Base-by-base conservation (phyloP, 2,113 vertebrate genomes). In the Syngnathoides biaculeatus region DNA sequence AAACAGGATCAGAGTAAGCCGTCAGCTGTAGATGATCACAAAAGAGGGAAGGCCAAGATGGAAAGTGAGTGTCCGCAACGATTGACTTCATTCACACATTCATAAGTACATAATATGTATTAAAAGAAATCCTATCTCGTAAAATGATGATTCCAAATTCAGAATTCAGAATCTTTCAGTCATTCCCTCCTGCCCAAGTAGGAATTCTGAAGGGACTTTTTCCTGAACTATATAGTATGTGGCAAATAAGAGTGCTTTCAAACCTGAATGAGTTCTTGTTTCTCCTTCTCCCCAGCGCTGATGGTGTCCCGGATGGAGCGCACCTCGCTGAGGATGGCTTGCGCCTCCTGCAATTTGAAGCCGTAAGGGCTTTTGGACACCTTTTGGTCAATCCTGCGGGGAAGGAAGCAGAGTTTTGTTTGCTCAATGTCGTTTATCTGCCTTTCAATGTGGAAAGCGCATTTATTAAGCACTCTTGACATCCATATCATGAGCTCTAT, bases 261-360 rank as follows among this genome's bases (percentile, higher is more conserved):
- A 90, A 98, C 97, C 96, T 95, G 95, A 86, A 99, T 95, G 65
- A 99, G 95, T 47, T 96, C 95, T 85, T 94, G 94, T 64, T 98
- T 99, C 84, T 99, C 97, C 87, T 94, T 97, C 84, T 99, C 97
- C 47, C 97, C 96, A 1, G 93, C 93, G 64, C 91, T 94, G 91
- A 99, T 98, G 83, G 95, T 95, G 72, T 95, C 95, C 80, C 95
- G 94, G 86, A 99, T 97, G 80, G 93, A 91, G 88, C 94, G 96
- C 59, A 97, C 96, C 92, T 99, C 97, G 67, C 78, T 96, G 78
- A 99, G 87, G 77, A 98, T 96, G 69, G 95, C 95, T 89, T 98
- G 96, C 26, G 95, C 95, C 77, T 99, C 96, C 72, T 98, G 95
- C 77, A 95, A 92, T 87, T 94, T 95, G 89, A 92, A 98, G 75